Conservation (phyloP, 2,797 vertebrate species). For the Cossypha dichroa region DNA sequence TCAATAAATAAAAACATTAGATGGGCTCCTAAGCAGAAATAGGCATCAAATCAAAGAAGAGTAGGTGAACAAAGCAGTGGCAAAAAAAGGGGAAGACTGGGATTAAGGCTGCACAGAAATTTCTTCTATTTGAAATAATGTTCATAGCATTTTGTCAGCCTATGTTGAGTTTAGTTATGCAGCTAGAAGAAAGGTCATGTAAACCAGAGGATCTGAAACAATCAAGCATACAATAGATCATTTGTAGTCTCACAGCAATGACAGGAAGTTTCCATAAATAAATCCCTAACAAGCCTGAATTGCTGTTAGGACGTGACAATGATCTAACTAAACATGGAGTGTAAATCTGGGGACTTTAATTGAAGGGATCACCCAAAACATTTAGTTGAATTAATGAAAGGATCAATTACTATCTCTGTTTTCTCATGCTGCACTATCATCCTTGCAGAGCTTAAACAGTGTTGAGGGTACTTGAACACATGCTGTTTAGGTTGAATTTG, state of each 20-base stretch:
- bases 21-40: neutral
- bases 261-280: neutral
- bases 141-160: neutral
- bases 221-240: neutral
- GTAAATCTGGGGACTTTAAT: neutral
- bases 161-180: neutral
- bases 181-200: neutral
- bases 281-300: neutral
- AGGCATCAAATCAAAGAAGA: neutral
- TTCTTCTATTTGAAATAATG: neutral
- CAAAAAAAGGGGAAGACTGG: neutral
- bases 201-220: slow-evolving; percentile 1
- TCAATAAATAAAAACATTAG: neutral
- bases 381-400: neutral
- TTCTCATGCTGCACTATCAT: neutral
- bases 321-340: neutral
- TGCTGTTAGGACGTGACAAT: neutral
- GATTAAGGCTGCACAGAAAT: neutral
- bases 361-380: neutral
- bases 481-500: neutral
- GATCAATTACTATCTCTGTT: neutral
- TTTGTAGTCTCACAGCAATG: neutral
- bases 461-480: neutral
- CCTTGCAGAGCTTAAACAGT: neutral
- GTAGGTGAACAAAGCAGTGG: neutral